A percentile compares a stretch with the other conserved stretches of the same genome.
These are phyloP conservation scores for Helicoverpa zea DNA, from an alignment of 1,140 invertebrate genomes.

Conservation along the genomic window DNA sequence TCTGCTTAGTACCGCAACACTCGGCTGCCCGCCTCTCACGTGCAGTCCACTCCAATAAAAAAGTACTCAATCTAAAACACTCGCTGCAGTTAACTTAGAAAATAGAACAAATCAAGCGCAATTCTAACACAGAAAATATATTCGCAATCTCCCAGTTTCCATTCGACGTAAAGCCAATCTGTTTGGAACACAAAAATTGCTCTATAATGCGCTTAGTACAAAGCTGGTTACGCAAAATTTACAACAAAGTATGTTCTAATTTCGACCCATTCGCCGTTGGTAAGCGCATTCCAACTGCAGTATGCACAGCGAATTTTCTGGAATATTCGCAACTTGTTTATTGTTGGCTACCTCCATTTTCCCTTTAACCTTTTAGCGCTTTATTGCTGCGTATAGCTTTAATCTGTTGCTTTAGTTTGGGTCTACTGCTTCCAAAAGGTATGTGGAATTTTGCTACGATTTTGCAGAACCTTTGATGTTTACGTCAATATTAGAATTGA, in stretches of 20 bases:
- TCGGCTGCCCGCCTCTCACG: not conserved
- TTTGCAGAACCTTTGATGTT: slow-evolving; percentile 24
- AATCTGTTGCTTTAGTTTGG: slow-evolving; percentile 53
- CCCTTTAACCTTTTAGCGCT: slow-evolving; percentile 50
- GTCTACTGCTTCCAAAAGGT: slow-evolving; percentile 27
- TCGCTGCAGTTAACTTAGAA: slow-evolving; percentile 22
- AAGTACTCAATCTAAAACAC: slow-evolving; percentile 25
- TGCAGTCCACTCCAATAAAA: slow-evolving; percentile 9
- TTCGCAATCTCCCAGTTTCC: slow-evolving; percentile 1
- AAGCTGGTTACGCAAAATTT: slow-evolving; percentile 63
- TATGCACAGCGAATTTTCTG: slow-evolving; percentile 61
- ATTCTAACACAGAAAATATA: slow-evolving; percentile 16
- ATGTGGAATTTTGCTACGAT: slow-evolving; percentile 26
- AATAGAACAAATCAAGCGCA: slow-evolving; percentile 13
- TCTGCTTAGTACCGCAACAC: not conserved
- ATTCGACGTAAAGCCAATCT: slow-evolving; percentile 30
- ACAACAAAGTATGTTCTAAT: slow-evolving; percentile 68
- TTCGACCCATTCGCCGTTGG: slow-evolving; percentile 57
- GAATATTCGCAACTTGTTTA: slow-evolving; percentile 63
- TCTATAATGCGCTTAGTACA: slow-evolving; percentile 51
- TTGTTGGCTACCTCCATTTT: slow-evolving; percentile 55
- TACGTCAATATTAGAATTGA: slow-evolving; percentile 9
- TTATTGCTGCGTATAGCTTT: slow-evolving; percentile 52
- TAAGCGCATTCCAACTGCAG: slow-evolving; percentile 58
- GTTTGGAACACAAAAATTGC: slow-evolving; percentile 10